These are phyloP conservation scores for Epirrita christyi DNA, from an alignment of 2,888 invertebrate species.

Conservation along the genomic window DNA sequence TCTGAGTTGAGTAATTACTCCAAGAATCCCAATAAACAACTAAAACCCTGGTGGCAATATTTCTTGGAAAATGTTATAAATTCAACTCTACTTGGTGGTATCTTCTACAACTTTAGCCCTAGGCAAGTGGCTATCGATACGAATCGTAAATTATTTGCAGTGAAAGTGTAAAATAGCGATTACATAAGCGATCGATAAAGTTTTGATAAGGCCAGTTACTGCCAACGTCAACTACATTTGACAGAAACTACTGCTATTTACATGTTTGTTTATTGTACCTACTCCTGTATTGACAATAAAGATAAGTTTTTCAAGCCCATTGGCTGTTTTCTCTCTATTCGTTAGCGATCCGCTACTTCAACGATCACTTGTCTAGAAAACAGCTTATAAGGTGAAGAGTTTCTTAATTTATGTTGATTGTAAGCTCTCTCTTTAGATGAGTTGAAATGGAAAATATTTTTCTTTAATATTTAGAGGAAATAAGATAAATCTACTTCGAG, in stretches of 20 bases:
- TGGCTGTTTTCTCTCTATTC: too few species aligned
- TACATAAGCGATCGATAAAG: too few species aligned
- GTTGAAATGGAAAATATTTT: slow-evolving; percentile 69
- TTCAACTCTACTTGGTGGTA: slow-evolving; percentile 54
- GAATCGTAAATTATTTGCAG: too few species aligned
- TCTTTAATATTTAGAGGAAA: slow-evolving; percentile 65
- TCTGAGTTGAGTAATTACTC: background rate
- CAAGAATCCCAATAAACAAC: slow-evolving; percentile 20
- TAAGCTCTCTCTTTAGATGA: slow-evolving; percentile 56
- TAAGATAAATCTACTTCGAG: slow-evolving; percentile 48
- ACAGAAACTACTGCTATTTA: too few species aligned
- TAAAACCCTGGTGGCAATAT: slow-evolving; percentile 36
- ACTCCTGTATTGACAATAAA: too few species aligned
- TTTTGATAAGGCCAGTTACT: too few species aligned
- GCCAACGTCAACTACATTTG: too few species aligned
- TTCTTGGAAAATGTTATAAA: slow-evolving; percentile 60
- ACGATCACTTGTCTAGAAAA: slow-evolving; percentile 51
- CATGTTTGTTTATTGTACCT: too few species aligned
- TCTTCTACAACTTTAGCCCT: background rate
- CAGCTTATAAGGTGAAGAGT: slow-evolving; percentile 61
- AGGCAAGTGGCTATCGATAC: slow-evolving; percentile 6
- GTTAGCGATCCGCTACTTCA: background rate
- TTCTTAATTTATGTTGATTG: slow-evolving; percentile 76
- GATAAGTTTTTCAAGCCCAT: too few species aligned
- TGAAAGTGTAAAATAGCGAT: too few species aligned